These are phyloP conservation scores for Megalops atlanticus DNA, from an alignment of 2,113 vertebrate genomes.

Conservation along the genomic window DNA sequence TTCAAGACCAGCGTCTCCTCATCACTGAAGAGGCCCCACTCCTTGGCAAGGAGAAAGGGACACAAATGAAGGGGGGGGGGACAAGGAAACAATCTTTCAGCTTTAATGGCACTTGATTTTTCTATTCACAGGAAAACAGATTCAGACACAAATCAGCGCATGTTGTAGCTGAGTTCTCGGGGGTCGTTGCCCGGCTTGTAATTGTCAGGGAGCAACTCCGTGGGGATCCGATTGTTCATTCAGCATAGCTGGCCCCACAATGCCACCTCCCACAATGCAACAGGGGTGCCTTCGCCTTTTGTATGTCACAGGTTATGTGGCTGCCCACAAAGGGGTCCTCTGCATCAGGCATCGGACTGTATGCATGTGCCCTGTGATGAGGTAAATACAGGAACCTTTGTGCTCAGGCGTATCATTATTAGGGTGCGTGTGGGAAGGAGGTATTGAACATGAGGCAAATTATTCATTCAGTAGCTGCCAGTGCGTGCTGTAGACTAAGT, in stretches of 20 bases:
- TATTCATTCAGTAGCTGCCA: neutral
- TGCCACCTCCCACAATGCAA: slow-evolving; percentile 2
- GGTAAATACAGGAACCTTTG: neutral
- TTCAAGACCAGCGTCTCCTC: slow-evolving; percentile 14
- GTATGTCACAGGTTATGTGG: neutral
- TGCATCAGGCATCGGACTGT: neutral
- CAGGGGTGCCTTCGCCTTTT: neutral
- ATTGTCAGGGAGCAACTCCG: neutral
- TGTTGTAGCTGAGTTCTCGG: neutral
- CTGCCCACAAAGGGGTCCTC: neutral
- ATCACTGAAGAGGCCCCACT: neutral
- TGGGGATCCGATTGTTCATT: slow-evolving; percentile 26
- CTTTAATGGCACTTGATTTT: slow-evolving; percentile 25
- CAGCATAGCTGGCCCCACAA: neutral
- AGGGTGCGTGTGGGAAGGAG: slow-evolving; percentile 6
- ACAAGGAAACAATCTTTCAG: slow-evolving; percentile 15
- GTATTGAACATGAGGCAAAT: neutral
- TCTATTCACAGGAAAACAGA: slow-evolving; percentile 12
- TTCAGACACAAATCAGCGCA: neutral
- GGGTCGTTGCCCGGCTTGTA: neutral
- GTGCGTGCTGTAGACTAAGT: neutral
- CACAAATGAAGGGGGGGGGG: neutral
- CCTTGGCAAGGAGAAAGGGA: neutral
- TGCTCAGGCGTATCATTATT: neutral
- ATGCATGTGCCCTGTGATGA: neutral